Evolutionary conservation across 2,113 vertebrate species (phyloP).

Genomic region (Motacilla tschutschensis): DNA sequence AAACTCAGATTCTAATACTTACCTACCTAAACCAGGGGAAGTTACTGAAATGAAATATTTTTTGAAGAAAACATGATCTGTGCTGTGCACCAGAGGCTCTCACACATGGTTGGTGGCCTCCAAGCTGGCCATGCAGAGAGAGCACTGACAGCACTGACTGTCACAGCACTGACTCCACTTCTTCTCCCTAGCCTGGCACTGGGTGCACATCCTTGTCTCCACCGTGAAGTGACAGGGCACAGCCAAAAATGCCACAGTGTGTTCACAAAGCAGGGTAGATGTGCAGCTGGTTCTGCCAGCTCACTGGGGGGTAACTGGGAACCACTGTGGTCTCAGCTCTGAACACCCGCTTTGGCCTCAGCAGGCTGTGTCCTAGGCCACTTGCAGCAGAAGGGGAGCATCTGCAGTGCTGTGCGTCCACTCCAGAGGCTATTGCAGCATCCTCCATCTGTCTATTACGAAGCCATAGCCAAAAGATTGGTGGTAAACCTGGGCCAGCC

Average conservation of each 20-base stretch:
- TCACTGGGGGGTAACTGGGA: not conserved
- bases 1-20: not conserved
- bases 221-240: not conserved
- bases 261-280: not conserved
- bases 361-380: not conserved
- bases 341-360: not conserved
- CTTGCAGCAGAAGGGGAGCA: not conserved
- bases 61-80: not conserved
- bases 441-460: accelerated
- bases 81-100: not conserved
- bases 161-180: not conserved
- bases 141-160: not conserved
- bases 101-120: not conserved
- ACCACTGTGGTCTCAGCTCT: not conserved
- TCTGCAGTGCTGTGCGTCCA: not conserved
- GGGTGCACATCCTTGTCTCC: not conserved
- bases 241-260: not conserved
- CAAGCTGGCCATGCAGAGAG: not conserved
- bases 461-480: not conserved
- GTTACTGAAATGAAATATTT: not conserved
- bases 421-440: not conserved
- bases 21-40: not conserved
- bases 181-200: not conserved
- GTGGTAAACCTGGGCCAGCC: not conserved
- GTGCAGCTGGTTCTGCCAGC: not conserved